Percentiles rank a stretch among this genome's conserved stretches.
Evolutionary conservation across 1,140 invertebrate species (phyloP).

Genomic region (Metaphire vulgaris): DNA sequence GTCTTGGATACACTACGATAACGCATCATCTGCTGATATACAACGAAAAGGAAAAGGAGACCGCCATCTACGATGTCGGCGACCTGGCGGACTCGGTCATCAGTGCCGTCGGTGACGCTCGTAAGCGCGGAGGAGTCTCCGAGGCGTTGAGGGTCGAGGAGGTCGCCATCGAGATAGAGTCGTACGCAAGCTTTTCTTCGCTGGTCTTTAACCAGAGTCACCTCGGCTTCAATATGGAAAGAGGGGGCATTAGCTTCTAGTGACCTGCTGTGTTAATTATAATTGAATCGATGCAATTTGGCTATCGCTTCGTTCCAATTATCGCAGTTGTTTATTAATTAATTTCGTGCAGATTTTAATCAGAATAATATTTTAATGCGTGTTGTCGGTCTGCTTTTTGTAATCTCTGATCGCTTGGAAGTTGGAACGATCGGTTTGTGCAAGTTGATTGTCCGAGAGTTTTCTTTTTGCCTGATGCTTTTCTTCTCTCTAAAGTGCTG

Average conservation of each 20-base stretch:
- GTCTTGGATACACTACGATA: conserved; percentile 71
- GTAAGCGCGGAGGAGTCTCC: conserved; percentile 4
- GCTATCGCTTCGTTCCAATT: too few relatives aligned
- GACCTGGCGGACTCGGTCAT: conserved; percentile 49
- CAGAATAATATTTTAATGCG: too few relatives aligned
- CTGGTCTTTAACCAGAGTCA: conserved; percentile 74
- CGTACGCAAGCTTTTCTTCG: conserved; percentile 69
- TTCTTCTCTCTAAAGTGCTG: too few relatives aligned
- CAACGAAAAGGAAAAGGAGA: conserved; percentile 57
- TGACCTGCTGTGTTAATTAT: too few relatives aligned
- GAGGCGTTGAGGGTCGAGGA: conserved; percentile 57
- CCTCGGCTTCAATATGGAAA: conserved; percentile 75
- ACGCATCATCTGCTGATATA: conserved; percentile 73
- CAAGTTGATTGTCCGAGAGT: too few relatives aligned
- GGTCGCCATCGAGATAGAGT: conserved; percentile 68
- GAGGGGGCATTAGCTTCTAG: conserved; percentile 78
- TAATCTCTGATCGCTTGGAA: too few relatives aligned
- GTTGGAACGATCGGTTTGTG: too few relatives aligned
- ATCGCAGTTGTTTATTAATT: too few relatives aligned
- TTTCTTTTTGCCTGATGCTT: too few relatives aligned
- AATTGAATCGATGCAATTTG: too few relatives aligned
- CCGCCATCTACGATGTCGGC: conserved; percentile 47
- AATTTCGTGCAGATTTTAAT: too few relatives aligned
- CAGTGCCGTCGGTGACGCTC: conserved; percentile 35
- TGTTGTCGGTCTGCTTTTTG: too few relatives aligned